Conservation (phyloP, 2,797 vertebrate genomes). For the Pyrrhura leucotis region DNA sequence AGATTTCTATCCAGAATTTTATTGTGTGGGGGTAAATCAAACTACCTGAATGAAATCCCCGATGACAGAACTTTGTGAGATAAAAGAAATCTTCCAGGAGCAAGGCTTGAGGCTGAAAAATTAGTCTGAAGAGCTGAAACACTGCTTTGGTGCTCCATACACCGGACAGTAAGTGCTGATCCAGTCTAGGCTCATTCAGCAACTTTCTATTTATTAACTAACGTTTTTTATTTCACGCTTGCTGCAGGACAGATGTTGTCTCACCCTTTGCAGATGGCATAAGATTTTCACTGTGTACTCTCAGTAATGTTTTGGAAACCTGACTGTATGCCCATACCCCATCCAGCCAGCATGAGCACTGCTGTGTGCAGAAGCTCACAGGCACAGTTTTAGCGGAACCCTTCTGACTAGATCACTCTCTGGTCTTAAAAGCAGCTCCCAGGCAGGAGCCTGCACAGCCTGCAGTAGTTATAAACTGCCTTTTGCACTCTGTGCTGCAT, state of each 20-base stretch:
- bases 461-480: background rate
- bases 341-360: background rate
- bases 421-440: background rate
- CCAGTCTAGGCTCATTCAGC: background rate
- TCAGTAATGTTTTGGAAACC: background rate
- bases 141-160: background rate
- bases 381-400: background rate
- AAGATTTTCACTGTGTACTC: background rate
- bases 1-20: background rate
- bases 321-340: accelerated
- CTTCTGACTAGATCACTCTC: background rate
- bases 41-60: background rate
- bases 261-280: background rate
- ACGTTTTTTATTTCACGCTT: background rate
- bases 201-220: background rate
- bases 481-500: background rate
- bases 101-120: background rate
- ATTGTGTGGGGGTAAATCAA: background rate
- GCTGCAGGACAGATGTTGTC: background rate
- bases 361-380: background rate
- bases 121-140: background rate
- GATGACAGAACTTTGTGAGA: background rate
- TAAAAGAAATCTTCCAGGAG: background rate
- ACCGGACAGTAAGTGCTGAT: background rate
- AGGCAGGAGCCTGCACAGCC: background rate